Conservation (phyloP, 2,888 invertebrate genomes). For the Clanis bilineata region DNA sequence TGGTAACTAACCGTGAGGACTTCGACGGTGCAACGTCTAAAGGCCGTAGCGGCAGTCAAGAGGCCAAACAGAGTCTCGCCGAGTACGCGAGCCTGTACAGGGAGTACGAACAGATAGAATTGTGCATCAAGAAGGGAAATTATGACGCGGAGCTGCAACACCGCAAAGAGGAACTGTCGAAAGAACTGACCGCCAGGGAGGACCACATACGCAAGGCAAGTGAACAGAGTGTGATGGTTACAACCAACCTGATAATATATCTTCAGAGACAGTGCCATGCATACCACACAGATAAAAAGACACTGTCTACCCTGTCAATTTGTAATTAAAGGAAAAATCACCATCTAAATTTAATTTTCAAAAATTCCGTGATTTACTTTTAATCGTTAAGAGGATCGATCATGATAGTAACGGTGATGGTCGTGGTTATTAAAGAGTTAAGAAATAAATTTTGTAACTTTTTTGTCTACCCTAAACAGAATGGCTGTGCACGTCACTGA, state of each 20-base stretch:
- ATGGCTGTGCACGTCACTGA: too few species aligned
- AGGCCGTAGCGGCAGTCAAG: conserved; percentile 47
- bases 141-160: conserved; percentile 50
- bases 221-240: not conserved
- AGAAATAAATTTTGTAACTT: too few species aligned
- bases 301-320: too few species aligned
- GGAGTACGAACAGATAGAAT: conserved; percentile 60
- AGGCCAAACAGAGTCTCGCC: conserved; percentile 58
- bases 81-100: conserved; percentile 64
- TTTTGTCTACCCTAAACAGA: too few species aligned
- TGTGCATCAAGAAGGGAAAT: conserved; percentile 44
- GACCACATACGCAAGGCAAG: conserved; percentile 60
- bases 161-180: conserved; percentile 51
- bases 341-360: too few species aligned
- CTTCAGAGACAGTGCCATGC: too few species aligned
- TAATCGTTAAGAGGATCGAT: too few species aligned
- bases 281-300: too few species aligned
- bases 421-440: too few species aligned
- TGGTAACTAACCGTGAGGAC: conserved; percentile 56
- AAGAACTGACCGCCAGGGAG: conserved; percentile 54
- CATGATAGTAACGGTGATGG: too few species aligned
- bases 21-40: conserved; percentile 61
- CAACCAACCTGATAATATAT: not conserved
- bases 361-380: too few species aligned
- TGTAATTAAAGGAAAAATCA: too few species aligned